Evolutionary conservation across 2,113 vertebrate species (phyloP), one percentile per base, ranked within the genome.

Genomic region (Mugil cephalus): DNA sequence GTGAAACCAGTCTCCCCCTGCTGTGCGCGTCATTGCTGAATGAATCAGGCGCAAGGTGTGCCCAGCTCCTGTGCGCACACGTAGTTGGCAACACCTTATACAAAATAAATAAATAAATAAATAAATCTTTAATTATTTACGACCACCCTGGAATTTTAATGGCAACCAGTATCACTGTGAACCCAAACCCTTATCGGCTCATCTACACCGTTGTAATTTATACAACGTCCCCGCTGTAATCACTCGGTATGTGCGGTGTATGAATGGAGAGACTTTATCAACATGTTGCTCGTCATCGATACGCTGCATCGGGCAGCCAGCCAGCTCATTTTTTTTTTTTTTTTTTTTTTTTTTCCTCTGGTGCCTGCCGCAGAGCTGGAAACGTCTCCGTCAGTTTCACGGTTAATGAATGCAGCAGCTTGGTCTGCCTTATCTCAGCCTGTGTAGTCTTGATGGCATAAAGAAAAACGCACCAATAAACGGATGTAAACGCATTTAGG

Each of bases 391-490:
- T 87, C 86, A 67, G 19, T 85, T 80, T 87, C 78, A 87, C 70
- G 79, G 83, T 88, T 87, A 85, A 91, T 90, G 83, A 91, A 88
- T 92, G 91, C 89, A 85, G 89, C 78, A 88, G 71, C 79, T 58
- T 56, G 11, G 71, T 76, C 79, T 83, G 76, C 62, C 54, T 81
- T 52, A 45, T 55, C 61, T 56, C 0, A 70, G 46, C 35, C 7
- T 45, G 10, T 43, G 4, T 21, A 34, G 18, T 47, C 18, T 15
- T 24, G 59, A 77, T 50, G 21, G 46, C 45, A 45, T 79, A 38
- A 14, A 42, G 45, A 21, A 3, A 69, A 48, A 39, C 21, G 17
- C 8, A 6, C 0, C 9, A 39, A 19, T 14, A 15, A 45, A 55
- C 40, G 1, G 42, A 36, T 19, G 42, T 2, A 15, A 13, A 62